A percentile compares a stretch with the other conserved stretches of the same genome.
These are phyloP conservation scores for Trichonephila clavata DNA, from an alignment of 1,140 invertebrate genomes.

Conservation along the genomic window DNA sequence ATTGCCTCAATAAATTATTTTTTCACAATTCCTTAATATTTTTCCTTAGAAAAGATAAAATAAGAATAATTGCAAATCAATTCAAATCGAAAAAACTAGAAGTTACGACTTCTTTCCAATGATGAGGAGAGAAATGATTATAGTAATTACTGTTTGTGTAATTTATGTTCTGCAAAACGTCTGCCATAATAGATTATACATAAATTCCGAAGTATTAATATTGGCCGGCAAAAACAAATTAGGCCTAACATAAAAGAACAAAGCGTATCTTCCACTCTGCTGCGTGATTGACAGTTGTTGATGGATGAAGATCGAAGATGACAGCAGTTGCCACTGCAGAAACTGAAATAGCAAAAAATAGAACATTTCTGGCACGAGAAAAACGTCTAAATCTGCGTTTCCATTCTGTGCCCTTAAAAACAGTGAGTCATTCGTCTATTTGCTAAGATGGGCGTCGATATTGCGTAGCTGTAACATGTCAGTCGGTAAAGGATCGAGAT, in stretches of 20 bases:
- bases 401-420: conserved; percentile 2
- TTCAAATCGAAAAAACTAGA: too few relatives aligned
- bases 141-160: too few relatives aligned
- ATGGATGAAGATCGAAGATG: conserved; percentile 30
- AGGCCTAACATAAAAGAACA: not conserved
- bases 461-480: not conserved
- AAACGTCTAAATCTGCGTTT: conserved; percentile 10
- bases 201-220: not conserved
- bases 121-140: too few relatives aligned
- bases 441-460: conserved; percentile 23
- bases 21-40: too few relatives aligned
- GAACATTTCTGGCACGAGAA: not conserved
- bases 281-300: not conserved
- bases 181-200: not conserved
- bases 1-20: too few relatives aligned
- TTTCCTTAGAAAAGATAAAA: too few relatives aligned
- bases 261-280: conserved; percentile 8
- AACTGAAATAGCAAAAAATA: not conserved
- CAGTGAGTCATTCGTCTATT: conserved; percentile 26
- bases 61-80: too few relatives aligned
- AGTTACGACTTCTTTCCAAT: too few relatives aligned
- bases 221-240: not conserved
- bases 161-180: too few relatives aligned
- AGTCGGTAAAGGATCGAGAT: conserved; percentile 3
- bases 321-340: not conserved